These are phyloP conservation scores for Wasmannia auropunctata DNA, from an alignment of 1,140 invertebrate genomes.

Conservation along the genomic window DNA sequence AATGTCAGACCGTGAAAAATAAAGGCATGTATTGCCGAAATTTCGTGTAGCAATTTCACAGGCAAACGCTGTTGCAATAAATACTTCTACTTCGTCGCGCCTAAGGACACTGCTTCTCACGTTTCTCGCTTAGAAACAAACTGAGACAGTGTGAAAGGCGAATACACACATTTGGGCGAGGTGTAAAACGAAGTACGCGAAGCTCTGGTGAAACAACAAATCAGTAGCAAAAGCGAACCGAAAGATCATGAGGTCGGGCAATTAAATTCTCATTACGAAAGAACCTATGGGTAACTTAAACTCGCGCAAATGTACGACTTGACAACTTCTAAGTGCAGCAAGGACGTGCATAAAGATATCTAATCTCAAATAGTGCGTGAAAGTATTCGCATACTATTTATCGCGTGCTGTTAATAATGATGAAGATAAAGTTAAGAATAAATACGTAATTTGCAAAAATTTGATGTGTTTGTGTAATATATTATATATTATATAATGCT, in stretches of 20 bases:
- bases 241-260: not conserved
- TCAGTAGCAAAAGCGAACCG: not conserved
- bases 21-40: conserved; percentile 11
- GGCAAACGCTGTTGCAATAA: not conserved
- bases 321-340: not conserved
- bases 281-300: not conserved
- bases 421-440: not conserved
- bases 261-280: conserved; percentile 34
- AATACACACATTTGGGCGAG: not conserved
- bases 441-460: too few species aligned
- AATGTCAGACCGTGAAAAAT: conserved; percentile 13
- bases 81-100: not conserved
- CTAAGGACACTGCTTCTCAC: conserved; percentile 30
- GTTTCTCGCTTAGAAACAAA: not conserved
- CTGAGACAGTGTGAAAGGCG: not conserved
- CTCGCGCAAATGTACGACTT: not conserved
- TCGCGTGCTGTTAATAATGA: not conserved
- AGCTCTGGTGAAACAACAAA: not conserved
- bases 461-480: not conserved
- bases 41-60: conserved; percentile 10
- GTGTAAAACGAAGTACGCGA: not conserved
- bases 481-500: too few species aligned
- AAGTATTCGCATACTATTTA: not conserved
- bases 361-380: not conserved
- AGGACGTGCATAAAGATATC: not conserved